Evolutionary conservation across 1,140 invertebrate genomes (phyloP).

Genomic region (Drosophila varians): DNA sequence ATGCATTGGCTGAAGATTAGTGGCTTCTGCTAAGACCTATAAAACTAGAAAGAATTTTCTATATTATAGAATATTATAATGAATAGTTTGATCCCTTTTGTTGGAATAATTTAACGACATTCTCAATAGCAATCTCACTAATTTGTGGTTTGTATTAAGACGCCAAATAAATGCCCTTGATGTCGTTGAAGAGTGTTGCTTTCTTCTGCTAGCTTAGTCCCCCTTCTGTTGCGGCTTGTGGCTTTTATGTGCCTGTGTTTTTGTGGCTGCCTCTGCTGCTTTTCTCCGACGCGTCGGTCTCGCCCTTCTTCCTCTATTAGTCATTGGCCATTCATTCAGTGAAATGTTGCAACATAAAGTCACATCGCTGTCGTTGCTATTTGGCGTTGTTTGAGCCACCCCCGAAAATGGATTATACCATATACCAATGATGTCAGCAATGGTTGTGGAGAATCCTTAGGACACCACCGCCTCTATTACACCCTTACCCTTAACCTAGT

Average conservation of each 20-base stretch:
- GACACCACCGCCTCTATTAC: not conserved
- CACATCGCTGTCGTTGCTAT: too few species aligned
- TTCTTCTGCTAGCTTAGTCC: too few species aligned
- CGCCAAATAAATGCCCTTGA: too few species aligned
- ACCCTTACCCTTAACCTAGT: constrained; percentile 29
- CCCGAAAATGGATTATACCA: constrained; percentile 25
- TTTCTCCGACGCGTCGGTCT: too few species aligned
- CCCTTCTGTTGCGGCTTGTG: constrained; percentile 18
- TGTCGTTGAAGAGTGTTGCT: too few species aligned
- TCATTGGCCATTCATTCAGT: constrained; percentile 52
- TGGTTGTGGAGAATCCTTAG: constrained; percentile 5
- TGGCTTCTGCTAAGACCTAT: too few species aligned
- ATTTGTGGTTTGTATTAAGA: not conserved
- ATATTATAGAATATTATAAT: too few species aligned
- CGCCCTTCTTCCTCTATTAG: constrained; percentile 44
- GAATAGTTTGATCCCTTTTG: too few species aligned
- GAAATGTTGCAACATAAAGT: constrained; percentile 64
- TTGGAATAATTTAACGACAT: too few species aligned
- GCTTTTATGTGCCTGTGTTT: constrained; percentile 10
- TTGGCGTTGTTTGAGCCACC: constrained; percentile 10
- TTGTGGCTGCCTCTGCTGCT: not conserved
- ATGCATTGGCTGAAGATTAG: too few species aligned
- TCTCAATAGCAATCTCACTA: too few species aligned
- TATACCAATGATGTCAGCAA: constrained; percentile 46
- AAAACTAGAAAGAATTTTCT: too few species aligned